Evolutionary conservation across 2,888 invertebrate genomes (phyloP), one percentile per base, ranked within the genome.

Genomic region (Hypena proboscidalis): DNA sequence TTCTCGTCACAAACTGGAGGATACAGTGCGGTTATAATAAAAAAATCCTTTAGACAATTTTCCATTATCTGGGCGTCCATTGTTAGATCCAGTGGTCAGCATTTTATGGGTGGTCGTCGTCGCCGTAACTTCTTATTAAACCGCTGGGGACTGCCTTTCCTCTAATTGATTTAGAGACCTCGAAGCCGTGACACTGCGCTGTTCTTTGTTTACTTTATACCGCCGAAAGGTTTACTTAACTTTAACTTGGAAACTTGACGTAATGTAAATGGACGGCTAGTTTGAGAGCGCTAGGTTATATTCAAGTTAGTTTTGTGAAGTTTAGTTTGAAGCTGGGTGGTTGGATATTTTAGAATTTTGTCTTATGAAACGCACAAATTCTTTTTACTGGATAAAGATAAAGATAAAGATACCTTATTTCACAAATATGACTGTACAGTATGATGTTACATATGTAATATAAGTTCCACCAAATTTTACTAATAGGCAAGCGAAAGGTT

Each of bases 111-210:
- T 61, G 73, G 73, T 57, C 68, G 67, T 70, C 70, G 80, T 78
- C 80, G 70, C 74, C 78, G 84, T 89, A 85, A 87, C 82, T 89
- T 69, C 86, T 86, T 88, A 87, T 89, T 86, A 88, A 88, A 85
- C 77, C 80, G 71, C 70, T 66, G 71, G 81, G 85, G 82, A 78
- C 70, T 70, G 76, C 74, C 80, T 83, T 75, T n/a, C 67, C 65
- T 78, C 83, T 88, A 87, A 89, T 86, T 89, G 89, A 88, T 88
- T 88, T 88, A 87, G 80, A 79, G 79, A 80, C 76, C 70, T 59
- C 52, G 56, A 67, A 65, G 66, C 72, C 72, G 69, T 74, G 77
- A 74, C 77, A 72, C 69, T 68, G 67, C 67, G 68, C 55, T 55
- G 70, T 74, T 77, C 74, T 77, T 79, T 77, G 74, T 78, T 79